Evolutionary conservation across 1,140 invertebrate species (phyloP).

Genomic region (Hyposmocoma kahamanoa): DNA sequence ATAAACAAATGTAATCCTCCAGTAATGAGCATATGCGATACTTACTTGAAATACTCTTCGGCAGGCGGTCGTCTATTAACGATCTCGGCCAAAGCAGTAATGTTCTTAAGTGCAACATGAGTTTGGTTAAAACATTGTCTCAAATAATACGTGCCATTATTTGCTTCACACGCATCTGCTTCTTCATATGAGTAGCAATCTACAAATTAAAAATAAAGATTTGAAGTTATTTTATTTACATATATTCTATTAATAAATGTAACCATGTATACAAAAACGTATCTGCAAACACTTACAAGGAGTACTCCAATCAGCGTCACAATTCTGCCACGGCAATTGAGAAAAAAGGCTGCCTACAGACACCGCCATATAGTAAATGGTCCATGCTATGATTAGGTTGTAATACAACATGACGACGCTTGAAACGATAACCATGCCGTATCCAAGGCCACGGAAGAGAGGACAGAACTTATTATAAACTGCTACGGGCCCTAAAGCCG

Average conservation of each 20-base stretch:
- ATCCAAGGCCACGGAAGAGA: conserved; percentile 82
- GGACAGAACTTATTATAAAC: conserved; percentile 82
- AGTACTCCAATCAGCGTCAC: conserved; percentile 84
- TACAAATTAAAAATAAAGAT: no score
- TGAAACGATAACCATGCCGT: conserved; percentile 89
- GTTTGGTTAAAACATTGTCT: conserved; percentile 73
- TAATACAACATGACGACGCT: conserved; percentile 89
- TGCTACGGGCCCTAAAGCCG: conserved; percentile 81
- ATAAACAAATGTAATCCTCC: no score
- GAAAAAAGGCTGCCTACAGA: conserved; percentile 78
- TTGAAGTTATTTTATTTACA: conserved; percentile 5
- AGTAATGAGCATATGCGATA: conserved; percentile 18
- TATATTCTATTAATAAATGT: background rate
- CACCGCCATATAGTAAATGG: conserved; percentile 87
- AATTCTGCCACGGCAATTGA: conserved; percentile 85
- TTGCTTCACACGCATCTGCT: conserved; percentile 73
- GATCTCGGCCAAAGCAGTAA: conserved; percentile 69
- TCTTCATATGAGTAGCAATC: conserved; percentile 81
- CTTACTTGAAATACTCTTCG: conserved; percentile 90
- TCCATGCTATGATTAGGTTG: conserved; percentile 91
- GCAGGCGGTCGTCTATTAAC: conserved; percentile 81
- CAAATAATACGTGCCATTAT: conserved; percentile 81
- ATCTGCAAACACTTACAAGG: conserved; percentile 67
- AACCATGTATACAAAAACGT: background rate
- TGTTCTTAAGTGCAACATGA: conserved; percentile 65